Percentiles rank a stretch among this genome's conserved stretches.
phyloP scores from a whole-genome alignment of 2,888 invertebrate genomes.

The Leptinotarsa tumamoca region DNA sequence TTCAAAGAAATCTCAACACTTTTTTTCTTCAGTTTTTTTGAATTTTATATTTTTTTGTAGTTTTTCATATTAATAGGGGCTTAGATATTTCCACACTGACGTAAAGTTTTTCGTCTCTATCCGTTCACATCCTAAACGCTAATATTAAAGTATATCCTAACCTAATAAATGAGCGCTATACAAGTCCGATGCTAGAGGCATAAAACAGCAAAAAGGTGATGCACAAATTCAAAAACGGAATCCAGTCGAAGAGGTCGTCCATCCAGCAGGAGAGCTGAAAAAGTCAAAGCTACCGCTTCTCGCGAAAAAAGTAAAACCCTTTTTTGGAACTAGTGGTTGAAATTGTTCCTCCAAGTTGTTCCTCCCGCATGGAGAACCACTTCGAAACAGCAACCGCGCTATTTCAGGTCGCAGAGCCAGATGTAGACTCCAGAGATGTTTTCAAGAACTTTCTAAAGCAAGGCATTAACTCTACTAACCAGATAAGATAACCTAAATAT shows the following conservation, averaged over 20 bases:
- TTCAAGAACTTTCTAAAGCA: not conserved
- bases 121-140: conserved; percentile 40
- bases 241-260: not conserved
- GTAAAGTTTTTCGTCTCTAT: conserved; percentile 37
- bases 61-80: conserved; percentile 8
- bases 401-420: too few relatives aligned
- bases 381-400: too few relatives aligned
- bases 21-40: not conserved
- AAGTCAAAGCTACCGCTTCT: not conserved
- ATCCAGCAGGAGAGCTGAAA: not conserved
- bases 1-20: conserved; percentile 1
- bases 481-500: conserved; percentile 13
- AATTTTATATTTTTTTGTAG: not conserved
- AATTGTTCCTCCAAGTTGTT: too few relatives aligned
- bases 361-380: too few relatives aligned
- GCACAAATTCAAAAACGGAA: not conserved
- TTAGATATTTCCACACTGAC: conserved; percentile 46
- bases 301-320: not conserved
- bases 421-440: not conserved
- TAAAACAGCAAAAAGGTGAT: conserved; percentile 3
- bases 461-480: not conserved
- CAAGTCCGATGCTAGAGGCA: conserved; percentile 10
- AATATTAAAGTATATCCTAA: conserved; percentile 37
- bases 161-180: conserved; percentile 26
- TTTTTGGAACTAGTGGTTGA: not conserved